A percentile compares a stretch with the other conserved stretches of the same genome.
Evolutionary conservation across 2,113 vertebrate species (phyloP).

Genomic region (Melierax canorus): DNA sequence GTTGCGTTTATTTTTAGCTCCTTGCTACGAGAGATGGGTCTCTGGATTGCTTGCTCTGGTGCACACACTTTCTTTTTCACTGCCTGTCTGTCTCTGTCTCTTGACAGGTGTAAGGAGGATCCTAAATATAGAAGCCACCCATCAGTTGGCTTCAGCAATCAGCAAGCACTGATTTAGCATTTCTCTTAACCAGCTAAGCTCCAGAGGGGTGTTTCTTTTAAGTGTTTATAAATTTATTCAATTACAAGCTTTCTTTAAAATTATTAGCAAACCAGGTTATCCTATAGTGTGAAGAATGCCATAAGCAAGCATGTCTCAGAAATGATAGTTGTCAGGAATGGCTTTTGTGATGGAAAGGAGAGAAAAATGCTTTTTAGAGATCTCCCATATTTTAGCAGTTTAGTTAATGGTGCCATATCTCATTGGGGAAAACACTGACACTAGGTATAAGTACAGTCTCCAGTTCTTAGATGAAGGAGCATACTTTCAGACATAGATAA

Average conservation of each 20-base stretch:
- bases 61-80: not conserved
- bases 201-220: not conserved
- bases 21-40: conserved; percentile 6
- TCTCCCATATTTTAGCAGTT: not conserved
- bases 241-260: not conserved
- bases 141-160: conserved; percentile 59
- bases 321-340: not conserved
- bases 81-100: conserved; percentile 38
- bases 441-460: not conserved
- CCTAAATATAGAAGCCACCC: conserved; percentile 52
- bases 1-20: conserved; percentile 70
- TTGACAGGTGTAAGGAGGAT: conserved; percentile 69
- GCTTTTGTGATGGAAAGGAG: not conserved
- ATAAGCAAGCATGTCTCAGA: not conserved
- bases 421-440: not conserved
- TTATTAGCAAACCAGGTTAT: not conserved
- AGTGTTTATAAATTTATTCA: not conserved
- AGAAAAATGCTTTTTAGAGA: not conserved
- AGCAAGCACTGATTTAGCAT: conserved; percentile 32
- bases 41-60: conserved; percentile 47
- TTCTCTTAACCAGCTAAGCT: conserved; percentile 31
- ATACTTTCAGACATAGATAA: not conserved
- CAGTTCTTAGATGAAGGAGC: not conserved
- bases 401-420: not conserved
- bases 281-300: not conserved